phyloP scores from a whole-genome alignment of 2,113 vertebrate genomes.

The Talpa occidentalis region DNA sequence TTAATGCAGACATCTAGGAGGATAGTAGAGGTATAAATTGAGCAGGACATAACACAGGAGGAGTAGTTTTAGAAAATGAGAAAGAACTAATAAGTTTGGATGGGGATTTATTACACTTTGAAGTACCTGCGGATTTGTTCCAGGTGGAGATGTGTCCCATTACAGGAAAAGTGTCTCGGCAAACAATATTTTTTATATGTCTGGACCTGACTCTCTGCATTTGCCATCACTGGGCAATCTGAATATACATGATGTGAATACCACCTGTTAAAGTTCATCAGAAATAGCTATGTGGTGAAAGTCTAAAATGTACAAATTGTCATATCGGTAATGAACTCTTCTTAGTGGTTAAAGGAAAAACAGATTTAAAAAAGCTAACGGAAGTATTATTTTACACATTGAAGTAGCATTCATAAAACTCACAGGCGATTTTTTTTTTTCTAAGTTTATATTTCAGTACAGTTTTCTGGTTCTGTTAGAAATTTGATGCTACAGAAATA shows the following conservation, averaged over 20 bases:
- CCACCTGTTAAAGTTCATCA: constrained; percentile 55
- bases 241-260: not conserved
- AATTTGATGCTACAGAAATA: not conserved
- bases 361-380: constrained; percentile 27
- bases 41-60: not conserved
- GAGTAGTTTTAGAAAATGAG: not conserved
- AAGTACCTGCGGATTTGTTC: constrained; percentile 58
- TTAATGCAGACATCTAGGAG: not conserved
- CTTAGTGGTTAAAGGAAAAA: not conserved
- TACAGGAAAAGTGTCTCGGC: constrained; percentile 64
- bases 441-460: not conserved
- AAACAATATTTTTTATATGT: constrained; percentile 59
- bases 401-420: constrained; percentile 19
- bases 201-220: constrained; percentile 54
- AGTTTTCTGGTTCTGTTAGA: not conserved
- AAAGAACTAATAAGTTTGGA: constrained; percentile 45
- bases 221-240: constrained; percentile 8
- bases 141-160: constrained; percentile 65
- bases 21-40: not conserved
- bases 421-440: not conserved
- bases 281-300: constrained; percentile 40
- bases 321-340: not conserved
- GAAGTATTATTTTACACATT: constrained; percentile 23
- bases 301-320: not conserved
- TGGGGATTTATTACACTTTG: constrained; percentile 50